Evolutionary conservation across 2,888 invertebrate species (phyloP).

Genomic region (Agriopis leucophaearia): DNA sequence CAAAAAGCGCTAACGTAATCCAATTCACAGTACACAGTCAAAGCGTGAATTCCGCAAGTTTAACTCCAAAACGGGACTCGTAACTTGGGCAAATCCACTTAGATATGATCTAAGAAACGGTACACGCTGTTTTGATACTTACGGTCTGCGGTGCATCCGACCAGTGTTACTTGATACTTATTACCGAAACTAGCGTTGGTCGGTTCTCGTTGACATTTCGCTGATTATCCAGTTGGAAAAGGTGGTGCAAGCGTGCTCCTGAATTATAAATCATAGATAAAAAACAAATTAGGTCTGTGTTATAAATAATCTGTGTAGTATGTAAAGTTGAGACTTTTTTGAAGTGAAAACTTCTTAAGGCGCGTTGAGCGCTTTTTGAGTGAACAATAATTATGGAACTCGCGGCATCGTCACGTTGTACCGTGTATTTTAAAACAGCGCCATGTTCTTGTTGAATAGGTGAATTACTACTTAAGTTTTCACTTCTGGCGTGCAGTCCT

Average conservation of each 20-base stretch:
- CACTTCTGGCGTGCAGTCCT: no score
- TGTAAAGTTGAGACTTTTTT: no score
- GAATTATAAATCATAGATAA: no score
- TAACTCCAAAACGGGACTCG: slow-evolving; percentile 52
- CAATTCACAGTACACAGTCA: slow-evolving; percentile 27
- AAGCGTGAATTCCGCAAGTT: slow-evolving; percentile 41
- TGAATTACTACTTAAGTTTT: no score
- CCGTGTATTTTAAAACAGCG: no score
- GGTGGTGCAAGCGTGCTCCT: background rate
- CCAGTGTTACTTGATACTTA: slow-evolving; percentile 43
- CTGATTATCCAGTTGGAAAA: background rate
- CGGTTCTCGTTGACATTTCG: background rate
- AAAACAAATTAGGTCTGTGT: no score
- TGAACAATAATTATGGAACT: no score
- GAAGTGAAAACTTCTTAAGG: no score
- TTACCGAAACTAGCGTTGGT: background rate
- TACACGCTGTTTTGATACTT: slow-evolving; percentile 49
- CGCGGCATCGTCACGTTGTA: no score
- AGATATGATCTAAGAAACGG: slow-evolving; percentile 56
- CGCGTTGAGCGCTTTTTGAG: no score
- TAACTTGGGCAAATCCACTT: slow-evolving; percentile 56
- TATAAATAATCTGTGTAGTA: no score
- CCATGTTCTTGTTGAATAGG: no score
- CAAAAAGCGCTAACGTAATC: slow-evolving; percentile 20
- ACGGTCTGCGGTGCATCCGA: slow-evolving; percentile 46